phyloP scores from a whole-genome alignment of 2,113 vertebrate genomes.

The Ciconia boyciana region DNA sequence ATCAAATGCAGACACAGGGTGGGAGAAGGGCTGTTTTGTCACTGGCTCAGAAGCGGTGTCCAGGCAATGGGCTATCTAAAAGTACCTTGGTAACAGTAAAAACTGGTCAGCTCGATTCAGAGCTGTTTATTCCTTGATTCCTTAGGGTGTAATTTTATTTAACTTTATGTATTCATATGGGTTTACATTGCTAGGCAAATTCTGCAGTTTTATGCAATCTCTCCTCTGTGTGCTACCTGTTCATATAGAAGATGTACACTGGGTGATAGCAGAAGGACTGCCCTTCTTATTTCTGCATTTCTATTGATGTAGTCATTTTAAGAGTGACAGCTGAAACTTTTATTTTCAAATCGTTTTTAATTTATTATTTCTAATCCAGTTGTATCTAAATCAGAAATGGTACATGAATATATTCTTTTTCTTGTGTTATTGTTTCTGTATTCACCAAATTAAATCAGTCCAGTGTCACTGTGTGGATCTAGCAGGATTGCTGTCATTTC shows the following conservation, averaged over 20 bases:
- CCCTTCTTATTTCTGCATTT: not conserved
- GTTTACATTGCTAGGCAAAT: not conserved
- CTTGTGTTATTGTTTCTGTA: not conserved
- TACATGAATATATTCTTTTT: not conserved
- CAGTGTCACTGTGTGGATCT: not conserved
- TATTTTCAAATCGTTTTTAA: not conserved
- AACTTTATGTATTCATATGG: not conserved
- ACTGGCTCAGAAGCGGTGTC: not conserved
- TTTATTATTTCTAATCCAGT: not conserved
- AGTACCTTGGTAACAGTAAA: not conserved
- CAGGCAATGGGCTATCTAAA: not conserved
- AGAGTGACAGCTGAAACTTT: not conserved
- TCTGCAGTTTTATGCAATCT: not conserved
- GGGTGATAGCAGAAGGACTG: not conserved
- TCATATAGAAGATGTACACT: not conserved
- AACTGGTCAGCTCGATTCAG: not conserved
- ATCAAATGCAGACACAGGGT: not conserved
- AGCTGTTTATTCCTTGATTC: not conserved
- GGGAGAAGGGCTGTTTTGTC: not conserved
- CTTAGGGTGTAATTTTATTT: not conserved
- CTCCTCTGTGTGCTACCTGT: not conserved
- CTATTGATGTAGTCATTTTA: not conserved
- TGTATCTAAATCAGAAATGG: not conserved
- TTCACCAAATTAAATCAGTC: not conserved
- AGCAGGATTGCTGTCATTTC: not conserved